Evolutionary conservation across 2,113 vertebrate genomes (phyloP).

Genomic region (Crotophaga sulcirostris): DNA sequence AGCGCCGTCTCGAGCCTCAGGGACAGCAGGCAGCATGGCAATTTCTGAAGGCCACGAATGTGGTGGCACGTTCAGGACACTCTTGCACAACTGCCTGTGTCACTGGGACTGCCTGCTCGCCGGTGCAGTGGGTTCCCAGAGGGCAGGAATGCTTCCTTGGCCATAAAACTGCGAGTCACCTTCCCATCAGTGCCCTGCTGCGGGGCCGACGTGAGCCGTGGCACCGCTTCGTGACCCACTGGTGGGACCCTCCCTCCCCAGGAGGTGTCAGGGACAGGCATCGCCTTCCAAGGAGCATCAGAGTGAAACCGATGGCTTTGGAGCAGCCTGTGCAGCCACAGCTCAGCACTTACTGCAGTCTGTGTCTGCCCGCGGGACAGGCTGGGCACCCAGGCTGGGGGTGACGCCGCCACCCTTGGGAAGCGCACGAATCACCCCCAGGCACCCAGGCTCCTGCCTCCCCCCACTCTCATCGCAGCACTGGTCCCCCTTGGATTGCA

Average conservation of each 20-base stretch:
- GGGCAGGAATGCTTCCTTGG: rapidly evolving
- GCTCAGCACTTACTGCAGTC: rapidly evolving
- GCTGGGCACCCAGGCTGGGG: too few species aligned
- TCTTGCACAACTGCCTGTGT: rapidly evolving
- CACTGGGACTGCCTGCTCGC: neutral
- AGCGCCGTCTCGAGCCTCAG: rapidly evolving
- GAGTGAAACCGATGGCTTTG: rapidly evolving
- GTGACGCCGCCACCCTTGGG: rapidly evolving
- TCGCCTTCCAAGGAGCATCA: rapidly evolving
- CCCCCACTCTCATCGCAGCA: neutral
- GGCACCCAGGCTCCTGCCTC: neutral
- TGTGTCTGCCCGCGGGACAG: rapidly evolving
- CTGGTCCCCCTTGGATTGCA: neutral
- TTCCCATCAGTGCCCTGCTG: rapidly evolving
- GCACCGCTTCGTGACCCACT: rapidly evolving
- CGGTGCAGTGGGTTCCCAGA: rapidly evolving
- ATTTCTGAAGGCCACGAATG: neutral
- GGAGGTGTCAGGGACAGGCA: neutral
- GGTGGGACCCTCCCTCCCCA: rapidly evolving
- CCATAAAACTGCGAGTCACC: neutral
- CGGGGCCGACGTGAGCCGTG: rapidly evolving
- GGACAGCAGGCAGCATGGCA: neutral
- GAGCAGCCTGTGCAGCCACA: rapidly evolving
- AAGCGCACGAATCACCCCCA: neutral
- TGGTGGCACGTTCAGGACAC: rapidly evolving